A percentile compares a stretch with the other conserved stretches of the same genome.
Evolutionary conservation across 2,888 invertebrate genomes (phyloP).

Genomic region (Deilephila porcellus): DNA sequence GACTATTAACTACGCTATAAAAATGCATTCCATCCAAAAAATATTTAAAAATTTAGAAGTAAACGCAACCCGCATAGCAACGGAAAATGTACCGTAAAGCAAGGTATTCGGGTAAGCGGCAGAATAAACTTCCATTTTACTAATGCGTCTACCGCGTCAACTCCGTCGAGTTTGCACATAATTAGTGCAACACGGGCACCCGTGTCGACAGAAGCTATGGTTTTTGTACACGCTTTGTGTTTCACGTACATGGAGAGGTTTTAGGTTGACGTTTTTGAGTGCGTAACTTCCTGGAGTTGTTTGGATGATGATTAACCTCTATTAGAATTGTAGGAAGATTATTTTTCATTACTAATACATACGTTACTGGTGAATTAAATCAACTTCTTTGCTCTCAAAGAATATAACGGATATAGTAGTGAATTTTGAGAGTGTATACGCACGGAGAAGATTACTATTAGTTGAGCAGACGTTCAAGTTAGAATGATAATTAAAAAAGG

Average conservation of each 20-base stretch:
- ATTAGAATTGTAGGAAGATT: too few species aligned
- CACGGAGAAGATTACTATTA: too few species aligned
- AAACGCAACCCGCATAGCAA: constrained; percentile 2
- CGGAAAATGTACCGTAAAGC: constrained; percentile 27
- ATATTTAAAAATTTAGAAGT: neutral
- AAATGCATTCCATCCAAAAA: neutral
- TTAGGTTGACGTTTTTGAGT: neutral
- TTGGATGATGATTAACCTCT: too few species aligned
- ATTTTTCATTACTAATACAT: too few species aligned
- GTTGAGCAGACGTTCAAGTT: too few species aligned
- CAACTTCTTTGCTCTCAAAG: too few species aligned
- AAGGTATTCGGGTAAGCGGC: constrained; percentile 26
- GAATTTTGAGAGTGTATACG: too few species aligned
- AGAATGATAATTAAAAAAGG: too few species aligned
- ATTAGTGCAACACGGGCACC: constrained; percentile 34
- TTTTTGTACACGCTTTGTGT: constrained; percentile 26
- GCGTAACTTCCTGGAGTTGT: neutral
- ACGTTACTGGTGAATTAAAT: too few species aligned
- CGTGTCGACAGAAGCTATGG: constrained; percentile 22
- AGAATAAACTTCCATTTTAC: constrained; percentile 38
- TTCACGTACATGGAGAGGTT: neutral
- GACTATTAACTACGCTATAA: neutral
- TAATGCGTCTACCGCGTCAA: constrained; percentile 38
- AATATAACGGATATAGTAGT: too few species aligned
- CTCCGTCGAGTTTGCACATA: constrained; percentile 39